phyloP scores from a whole-genome alignment of 1,140 invertebrate species.

The Proctacanthus coquilletti region DNA sequence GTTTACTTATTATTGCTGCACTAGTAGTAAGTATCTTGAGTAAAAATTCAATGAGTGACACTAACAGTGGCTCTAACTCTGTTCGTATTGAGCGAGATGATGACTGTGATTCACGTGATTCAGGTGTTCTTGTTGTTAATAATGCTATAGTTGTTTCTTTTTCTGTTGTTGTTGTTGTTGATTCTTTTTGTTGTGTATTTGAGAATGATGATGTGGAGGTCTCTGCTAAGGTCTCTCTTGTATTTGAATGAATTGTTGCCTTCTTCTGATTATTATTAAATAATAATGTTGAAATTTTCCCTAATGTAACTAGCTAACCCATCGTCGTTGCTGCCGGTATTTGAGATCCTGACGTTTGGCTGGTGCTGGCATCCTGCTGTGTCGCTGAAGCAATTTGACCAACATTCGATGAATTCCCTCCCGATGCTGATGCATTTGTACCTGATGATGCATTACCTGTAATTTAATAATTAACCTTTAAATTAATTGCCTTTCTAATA shows the following conservation, averaged over 20 bases:
- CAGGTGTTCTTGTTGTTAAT: not conserved
- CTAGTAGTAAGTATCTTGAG: too few relatives aligned
- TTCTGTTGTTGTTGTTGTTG: not conserved
- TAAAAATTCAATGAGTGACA: too few relatives aligned
- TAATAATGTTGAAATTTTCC: not conserved
- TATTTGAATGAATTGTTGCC: not conserved
- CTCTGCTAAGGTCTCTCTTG: too few relatives aligned
- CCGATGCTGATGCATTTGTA: slow-evolving; percentile 4
- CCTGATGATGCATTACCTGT: not conserved
- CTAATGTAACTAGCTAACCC: slow-evolving; percentile 11
- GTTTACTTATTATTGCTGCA: too few relatives aligned
- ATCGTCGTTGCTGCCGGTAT: slow-evolving; percentile 13
- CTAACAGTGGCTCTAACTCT: too few relatives aligned
- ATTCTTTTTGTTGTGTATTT: too few relatives aligned
- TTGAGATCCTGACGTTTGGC: slow-evolving; percentile 2
- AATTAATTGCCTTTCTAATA: too few relatives aligned
- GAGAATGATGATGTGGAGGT: too few relatives aligned
- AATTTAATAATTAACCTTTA: too few relatives aligned
- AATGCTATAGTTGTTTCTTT: not conserved
- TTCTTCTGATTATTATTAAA: not conserved
- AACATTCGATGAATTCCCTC: slow-evolving; percentile 10
- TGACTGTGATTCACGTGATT: too few relatives aligned
- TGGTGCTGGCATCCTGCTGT: slow-evolving; percentile 6
- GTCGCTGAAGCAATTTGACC: slow-evolving; percentile 7
- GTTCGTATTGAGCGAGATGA: too few relatives aligned